phyloP scores from a whole-genome alignment of 2,888 invertebrate genomes.

The Callosobruchus maculatus region DNA sequence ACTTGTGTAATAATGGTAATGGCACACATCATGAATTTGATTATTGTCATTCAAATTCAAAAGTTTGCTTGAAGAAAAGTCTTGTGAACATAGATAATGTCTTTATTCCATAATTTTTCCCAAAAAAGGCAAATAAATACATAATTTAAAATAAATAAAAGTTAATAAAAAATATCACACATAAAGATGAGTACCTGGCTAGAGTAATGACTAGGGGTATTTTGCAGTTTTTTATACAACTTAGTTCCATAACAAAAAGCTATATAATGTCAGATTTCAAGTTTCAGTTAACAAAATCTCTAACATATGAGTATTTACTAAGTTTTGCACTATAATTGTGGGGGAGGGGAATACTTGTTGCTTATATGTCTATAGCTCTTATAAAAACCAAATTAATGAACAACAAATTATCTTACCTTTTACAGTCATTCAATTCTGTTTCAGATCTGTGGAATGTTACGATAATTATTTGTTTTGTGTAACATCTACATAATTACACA shows the following conservation, averaged over 20 bases:
- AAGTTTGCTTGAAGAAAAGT: not conserved
- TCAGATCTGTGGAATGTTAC: not conserved
- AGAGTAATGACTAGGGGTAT: not conserved
- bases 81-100: not conserved
- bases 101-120: not conserved
- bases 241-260: not conserved
- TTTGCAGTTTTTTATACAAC: not conserved
- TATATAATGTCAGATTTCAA: not conserved
- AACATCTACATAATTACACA: not conserved
- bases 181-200: not conserved
- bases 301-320: not conserved
- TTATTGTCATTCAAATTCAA: no score
- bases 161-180: not conserved
- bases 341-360: not conserved
- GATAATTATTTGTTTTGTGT: not conserved
- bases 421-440: not conserved
- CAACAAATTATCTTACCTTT: no score
- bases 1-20: no score
- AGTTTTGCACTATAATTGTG: not conserved
- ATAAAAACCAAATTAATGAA: not conserved
- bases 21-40: no score
- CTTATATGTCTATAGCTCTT: not conserved
- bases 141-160: constrained; percentile 1
- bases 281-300: not conserved
- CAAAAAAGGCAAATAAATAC: not conserved